These are phyloP conservation scores for Guaruba guarouba DNA, from an alignment of 2,113 vertebrate species.

Conservation along the genomic window DNA sequence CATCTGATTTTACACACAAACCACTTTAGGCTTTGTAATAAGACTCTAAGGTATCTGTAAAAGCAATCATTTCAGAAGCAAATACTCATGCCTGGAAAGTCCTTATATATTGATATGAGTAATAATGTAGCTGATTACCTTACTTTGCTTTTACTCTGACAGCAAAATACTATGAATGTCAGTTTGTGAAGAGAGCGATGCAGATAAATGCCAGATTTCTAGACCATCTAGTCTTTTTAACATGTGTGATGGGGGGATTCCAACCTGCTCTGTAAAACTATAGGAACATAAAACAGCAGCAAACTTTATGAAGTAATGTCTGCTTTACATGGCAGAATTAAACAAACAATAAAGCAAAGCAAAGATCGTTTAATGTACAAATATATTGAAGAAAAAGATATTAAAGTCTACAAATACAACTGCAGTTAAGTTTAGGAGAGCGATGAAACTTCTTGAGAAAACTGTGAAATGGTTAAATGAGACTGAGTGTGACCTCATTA, in stretches of 20 bases:
- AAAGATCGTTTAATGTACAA: conserved; percentile 14
- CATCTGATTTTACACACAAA: conserved; percentile 43
- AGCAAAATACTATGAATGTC: background rate
- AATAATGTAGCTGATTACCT: background rate
- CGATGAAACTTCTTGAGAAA: background rate
- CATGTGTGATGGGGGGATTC: background rate
- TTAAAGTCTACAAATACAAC: background rate
- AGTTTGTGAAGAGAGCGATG: background rate
- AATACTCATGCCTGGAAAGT: background rate
- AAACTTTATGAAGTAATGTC: conserved; percentile 58
- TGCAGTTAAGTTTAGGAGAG: background rate
- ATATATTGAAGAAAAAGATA: conserved; percentile 19
- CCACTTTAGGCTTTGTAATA: conserved; percentile 10
- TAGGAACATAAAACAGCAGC: conserved; percentile 17
- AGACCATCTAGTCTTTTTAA: background rate
- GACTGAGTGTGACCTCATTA: background rate
- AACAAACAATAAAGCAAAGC: conserved; percentile 55
- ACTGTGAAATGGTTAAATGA: conserved; percentile 30
- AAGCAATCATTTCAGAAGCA: conserved; percentile 31
- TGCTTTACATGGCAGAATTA: conserved; percentile 20
- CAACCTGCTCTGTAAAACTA: background rate
- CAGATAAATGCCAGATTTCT: background rate
- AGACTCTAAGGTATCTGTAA: conserved; percentile 18
- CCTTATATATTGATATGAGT: background rate
- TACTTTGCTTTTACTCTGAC: background rate